Base-by-base conservation (phyloP, 2,113 vertebrate genomes). In the Platichthys stellatus region DNA sequence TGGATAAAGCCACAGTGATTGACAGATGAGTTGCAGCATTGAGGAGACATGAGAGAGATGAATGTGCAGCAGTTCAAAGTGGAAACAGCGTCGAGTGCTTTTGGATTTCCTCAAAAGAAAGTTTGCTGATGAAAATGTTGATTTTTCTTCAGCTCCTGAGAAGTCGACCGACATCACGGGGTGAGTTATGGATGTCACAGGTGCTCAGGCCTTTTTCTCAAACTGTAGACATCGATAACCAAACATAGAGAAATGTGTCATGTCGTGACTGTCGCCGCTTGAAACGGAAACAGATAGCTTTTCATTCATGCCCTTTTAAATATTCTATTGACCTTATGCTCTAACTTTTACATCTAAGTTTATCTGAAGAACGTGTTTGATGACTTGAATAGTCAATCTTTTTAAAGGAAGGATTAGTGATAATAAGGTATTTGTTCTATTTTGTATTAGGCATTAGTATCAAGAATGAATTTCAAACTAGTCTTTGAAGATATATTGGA, bases 1-100 rank as follows among this genome's bases (percentile, higher is more conserved):
- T 86, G 80, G 80, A 82, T 85, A 81, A 90, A 86, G 63, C 74
- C 62, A 68, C 65, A 72, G 57, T 92, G 86, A 92, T 78, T 90
- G 89, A 88, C 87, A 85, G 80, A 83, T 71, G 80, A 80, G 73
- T 63, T 81, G 51, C 69, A 64, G 67, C 62, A 68, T 49, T 64
- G 45, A 86, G 35, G 20, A 69, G 71, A 84, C 61, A 57, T 69
- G 54, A 78, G 78, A 76, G 72, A 64, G 40, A 72, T 64, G 72
- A 84, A 74, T 71, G 31, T 54, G 77, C 47, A 75, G 66, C 61
- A 69, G 77, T 59, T 82, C 15, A 66, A 68, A 88, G 63, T 31
- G 14, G 76, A 75, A 82, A 70, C 40, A 56, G 38, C 9, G 23
- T 11, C 21, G 7, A 70, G 20, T 28, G 17, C 28, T 80, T 75